These are phyloP conservation scores for Cliona cf. orientalis DNA, from an alignment of 37 sponge, comb jelly and placozoan genomes.

Conservation along the genomic window DNA sequence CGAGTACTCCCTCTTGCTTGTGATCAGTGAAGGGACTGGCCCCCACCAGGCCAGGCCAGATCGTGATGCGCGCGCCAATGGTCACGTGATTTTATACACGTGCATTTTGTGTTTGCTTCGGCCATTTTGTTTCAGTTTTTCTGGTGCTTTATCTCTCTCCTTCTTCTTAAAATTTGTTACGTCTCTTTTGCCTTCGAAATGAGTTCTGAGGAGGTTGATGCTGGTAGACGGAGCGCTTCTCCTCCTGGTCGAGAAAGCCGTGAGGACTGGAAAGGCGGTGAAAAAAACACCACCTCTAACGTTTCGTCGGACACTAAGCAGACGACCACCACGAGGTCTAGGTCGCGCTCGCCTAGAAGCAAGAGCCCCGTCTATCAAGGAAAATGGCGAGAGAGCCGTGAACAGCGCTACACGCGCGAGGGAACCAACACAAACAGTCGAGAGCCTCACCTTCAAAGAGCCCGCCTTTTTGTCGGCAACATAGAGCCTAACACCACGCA, in stretches of 20 bases:
- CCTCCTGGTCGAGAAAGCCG: constrained; percentile 50
- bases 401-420: not conserved
- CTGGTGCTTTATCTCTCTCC: too few relatives aligned
- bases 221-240: constrained; percentile 19
- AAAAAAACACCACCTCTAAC: not conserved
- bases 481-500: constrained; percentile 22
- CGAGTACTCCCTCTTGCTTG: too few relatives aligned
- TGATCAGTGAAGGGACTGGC: too few relatives aligned
- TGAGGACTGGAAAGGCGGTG: constrained; percentile 31
- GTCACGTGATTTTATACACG: too few relatives aligned
- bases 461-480: constrained; percentile 81
- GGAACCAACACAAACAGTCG: constrained; percentile 55
- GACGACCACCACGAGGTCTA: constrained; percentile 1
- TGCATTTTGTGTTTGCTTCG: too few relatives aligned
- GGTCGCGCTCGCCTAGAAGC: constrained; percentile 6
- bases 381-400: constrained; percentile 1
- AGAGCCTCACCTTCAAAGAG: constrained; percentile 55
- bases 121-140: too few relatives aligned
- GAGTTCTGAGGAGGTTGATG: not conserved
- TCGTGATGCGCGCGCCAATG: too few relatives aligned
- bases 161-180: too few relatives aligned
- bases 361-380: not conserved
- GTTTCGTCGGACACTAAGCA: not conserved
- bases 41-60: too few relatives aligned
- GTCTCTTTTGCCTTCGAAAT: too few relatives aligned